Conservation (phyloP, 2,113 vertebrate species). For the Phyllostomus hastatus region DNA sequence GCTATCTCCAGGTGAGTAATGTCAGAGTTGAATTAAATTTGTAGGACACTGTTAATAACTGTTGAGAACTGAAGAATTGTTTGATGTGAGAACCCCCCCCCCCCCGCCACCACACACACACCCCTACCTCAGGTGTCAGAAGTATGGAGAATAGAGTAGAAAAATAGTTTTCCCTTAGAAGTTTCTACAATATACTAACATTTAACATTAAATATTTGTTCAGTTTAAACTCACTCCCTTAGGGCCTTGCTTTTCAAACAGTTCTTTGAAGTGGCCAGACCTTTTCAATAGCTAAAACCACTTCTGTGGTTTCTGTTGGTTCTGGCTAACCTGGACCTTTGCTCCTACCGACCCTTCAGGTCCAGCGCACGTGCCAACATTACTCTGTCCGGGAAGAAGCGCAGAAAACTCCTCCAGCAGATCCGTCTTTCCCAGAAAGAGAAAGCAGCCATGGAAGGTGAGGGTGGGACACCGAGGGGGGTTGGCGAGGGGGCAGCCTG, state of each 20-base stretch:
- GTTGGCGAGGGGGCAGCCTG: neutral
- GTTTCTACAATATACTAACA: neutral
- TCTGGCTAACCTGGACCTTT: neutral
- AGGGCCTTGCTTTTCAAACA: neutral
- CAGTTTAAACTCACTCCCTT: neutral
- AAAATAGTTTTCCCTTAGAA: neutral
- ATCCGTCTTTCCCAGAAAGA: conserved; percentile 84
- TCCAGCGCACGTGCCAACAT: conserved; percentile 89
- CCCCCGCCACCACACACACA: neutral
- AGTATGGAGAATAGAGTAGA: neutral
- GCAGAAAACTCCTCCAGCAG: conserved; percentile 87
- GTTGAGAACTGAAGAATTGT: neutral
- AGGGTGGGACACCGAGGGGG: neutral
- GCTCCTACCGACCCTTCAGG: conserved; percentile 59
- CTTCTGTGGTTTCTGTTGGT: neutral
- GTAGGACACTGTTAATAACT: neutral
- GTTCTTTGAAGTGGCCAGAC: neutral
- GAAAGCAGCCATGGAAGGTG: conserved; percentile 82
- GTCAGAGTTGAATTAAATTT: neutral
- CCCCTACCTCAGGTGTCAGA: neutral
- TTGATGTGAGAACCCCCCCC: neutral
- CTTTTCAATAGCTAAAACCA: neutral
- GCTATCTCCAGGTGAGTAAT: neutral
- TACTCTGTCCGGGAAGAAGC: conserved; percentile 92
- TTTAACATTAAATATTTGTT: neutral